A percentile compares a stretch with the other conserved stretches of the same genome.
Conservation (phyloP, 2,888 invertebrate species). For the Polydrusus pterygomalis region DNA sequence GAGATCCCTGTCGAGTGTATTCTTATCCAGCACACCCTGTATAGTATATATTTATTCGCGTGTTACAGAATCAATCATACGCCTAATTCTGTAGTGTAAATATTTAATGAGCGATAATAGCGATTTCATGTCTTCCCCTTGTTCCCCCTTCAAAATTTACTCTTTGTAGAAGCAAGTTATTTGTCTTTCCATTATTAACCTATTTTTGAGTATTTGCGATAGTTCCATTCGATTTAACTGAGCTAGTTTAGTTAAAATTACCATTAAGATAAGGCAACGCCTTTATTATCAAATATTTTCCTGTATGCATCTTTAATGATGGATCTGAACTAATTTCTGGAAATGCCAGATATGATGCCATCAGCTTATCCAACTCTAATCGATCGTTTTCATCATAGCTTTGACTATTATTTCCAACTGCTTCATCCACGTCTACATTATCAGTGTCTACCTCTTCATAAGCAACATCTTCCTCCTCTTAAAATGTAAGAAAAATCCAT, state of each 20-base stretch:
- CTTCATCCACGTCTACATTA: slow-evolving; percentile 34
- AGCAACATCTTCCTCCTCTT: slow-evolving; percentile 50
- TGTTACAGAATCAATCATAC: too few species aligned
- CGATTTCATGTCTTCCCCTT: too few species aligned
- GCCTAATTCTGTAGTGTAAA: too few species aligned
- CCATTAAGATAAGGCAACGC: neutral
- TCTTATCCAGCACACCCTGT: too few species aligned
- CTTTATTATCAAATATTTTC: neutral
- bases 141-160: too few species aligned
- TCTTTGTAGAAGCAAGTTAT: too few species aligned
- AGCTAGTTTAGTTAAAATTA: neutral
- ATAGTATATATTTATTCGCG: too few species aligned
- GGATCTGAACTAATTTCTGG: neutral
- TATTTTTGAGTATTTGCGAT: too few species aligned
- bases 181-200: too few species aligned
- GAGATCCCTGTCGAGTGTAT: too few species aligned
- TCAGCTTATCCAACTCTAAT: slow-evolving; percentile 26
- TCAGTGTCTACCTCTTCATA: slow-evolving; percentile 38
- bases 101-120: too few species aligned
- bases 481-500: slow-evolving; percentile 4
- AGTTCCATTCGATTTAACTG: too few species aligned
- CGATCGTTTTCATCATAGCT: slow-evolving; percentile 23
- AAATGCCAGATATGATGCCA: neutral
- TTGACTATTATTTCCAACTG: slow-evolving; percentile 13
- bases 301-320: neutral